These are phyloP conservation scores for Heliconius cydno DNA, from an alignment of 2,888 invertebrate genomes.

Conservation along the genomic window DNA sequence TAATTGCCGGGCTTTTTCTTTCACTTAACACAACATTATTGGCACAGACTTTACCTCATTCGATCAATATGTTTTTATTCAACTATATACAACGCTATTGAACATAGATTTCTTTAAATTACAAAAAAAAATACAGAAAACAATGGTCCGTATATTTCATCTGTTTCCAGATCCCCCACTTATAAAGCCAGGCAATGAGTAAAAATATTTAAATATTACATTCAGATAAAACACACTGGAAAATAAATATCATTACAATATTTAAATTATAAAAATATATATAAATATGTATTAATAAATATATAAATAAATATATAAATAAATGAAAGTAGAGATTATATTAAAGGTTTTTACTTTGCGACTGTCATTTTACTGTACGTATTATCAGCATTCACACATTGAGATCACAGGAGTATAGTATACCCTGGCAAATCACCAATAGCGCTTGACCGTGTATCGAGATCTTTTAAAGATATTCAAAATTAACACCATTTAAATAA, in stretches of 20 bases:
- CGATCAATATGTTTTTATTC: constrained; percentile 8
- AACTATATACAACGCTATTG: not conserved
- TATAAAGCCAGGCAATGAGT: constrained; percentile 32
- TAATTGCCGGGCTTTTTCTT: constrained; percentile 30
- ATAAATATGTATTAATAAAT: not conserved
- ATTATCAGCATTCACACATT: constrained; percentile 71
- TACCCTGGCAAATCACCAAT: constrained; percentile 75
- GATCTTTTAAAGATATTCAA: constrained; percentile 33
- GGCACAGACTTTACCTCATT: constrained; percentile 43
- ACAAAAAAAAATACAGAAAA: not conserved
- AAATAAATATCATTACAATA: constrained; percentile 4
- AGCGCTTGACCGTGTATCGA: constrained; percentile 45
- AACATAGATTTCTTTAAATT: not conserved
- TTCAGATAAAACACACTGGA: constrained; percentile 10
- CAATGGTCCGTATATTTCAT: not conserved
- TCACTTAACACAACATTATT: constrained; percentile 32
- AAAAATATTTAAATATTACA: constrained; percentile 15
- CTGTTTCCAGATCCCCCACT: not conserved
- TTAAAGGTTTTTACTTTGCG: constrained; percentile 48
- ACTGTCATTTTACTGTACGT: constrained; percentile 53
- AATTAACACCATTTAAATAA: not conserved
- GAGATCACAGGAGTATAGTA: constrained; percentile 81
- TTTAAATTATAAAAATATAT: constrained; percentile 28
- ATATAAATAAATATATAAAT: constrained; percentile 15
- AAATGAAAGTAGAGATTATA: constrained; percentile 29